These are phyloP conservation scores for Pseudachorutes palmiensis DNA, from an alignment of 1,140 invertebrate species.

Conservation along the genomic window DNA sequence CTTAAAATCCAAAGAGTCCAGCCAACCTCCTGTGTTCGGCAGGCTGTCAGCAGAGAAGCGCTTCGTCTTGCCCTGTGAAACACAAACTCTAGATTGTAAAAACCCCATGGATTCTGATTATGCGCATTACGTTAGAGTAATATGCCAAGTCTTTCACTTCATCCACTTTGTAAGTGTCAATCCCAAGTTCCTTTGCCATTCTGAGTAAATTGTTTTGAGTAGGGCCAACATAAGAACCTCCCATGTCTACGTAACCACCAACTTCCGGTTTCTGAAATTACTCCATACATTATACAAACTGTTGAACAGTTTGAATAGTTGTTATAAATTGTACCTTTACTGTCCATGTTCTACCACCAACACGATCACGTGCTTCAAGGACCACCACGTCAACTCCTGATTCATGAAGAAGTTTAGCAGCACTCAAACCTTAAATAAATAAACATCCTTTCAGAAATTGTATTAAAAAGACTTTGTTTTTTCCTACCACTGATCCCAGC, in stretches of 20 bases:
- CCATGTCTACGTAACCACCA: constrained; percentile 37
- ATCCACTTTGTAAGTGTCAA: constrained; percentile 31
- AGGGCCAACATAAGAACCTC: constrained; percentile 40
- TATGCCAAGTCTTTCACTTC: constrained; percentile 19
- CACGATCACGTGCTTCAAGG: constrained; percentile 36
- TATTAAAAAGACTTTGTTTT: no score
- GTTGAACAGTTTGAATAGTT: neutral
- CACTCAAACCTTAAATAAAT: constrained; percentile 24
- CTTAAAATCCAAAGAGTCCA: constrained; percentile 40
- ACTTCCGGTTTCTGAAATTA: constrained; percentile 15
- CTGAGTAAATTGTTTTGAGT: constrained; percentile 39
- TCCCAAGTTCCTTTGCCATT: constrained; percentile 36
- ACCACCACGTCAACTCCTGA: constrained; percentile 27
- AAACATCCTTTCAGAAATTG: neutral
- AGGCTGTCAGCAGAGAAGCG: neutral
- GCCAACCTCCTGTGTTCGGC: constrained; percentile 38
- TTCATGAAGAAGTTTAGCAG: constrained; percentile 23
- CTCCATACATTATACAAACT: neutral
- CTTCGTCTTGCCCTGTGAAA: constrained; percentile 39
- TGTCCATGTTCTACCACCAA: constrained; percentile 39
- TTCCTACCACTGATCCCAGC: constrained; percentile 4
- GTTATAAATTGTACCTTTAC: constrained; percentile 10
- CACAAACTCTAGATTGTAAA: neutral
- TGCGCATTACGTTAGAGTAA: constrained; percentile 22
- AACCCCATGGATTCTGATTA: neutral